Conservation (phyloP, 2,888 invertebrate genomes). For the Amorpha juglandis region DNA sequence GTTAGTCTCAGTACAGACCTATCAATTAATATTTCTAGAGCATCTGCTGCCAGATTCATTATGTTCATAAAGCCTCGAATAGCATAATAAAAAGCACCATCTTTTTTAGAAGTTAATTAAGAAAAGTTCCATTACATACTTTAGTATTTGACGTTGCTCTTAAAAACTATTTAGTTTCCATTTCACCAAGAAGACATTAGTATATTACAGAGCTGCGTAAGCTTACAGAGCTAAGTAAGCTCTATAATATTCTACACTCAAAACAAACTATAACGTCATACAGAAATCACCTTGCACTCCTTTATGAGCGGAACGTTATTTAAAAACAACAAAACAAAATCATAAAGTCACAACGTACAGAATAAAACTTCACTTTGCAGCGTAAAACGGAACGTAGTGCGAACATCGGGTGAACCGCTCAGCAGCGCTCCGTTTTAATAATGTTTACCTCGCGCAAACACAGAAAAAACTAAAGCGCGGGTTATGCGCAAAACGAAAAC, state of each 20-base stretch:
- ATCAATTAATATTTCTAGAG: background rate
- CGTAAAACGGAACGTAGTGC: slow-evolving; percentile 34
- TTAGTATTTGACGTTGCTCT: background rate
- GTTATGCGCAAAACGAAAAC: slow-evolving; percentile 39
- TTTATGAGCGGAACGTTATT: slow-evolving; percentile 4
- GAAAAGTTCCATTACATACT: background rate
- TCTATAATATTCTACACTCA: background rate
- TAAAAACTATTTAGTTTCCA: background rate
- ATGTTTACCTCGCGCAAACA: slow-evolving; percentile 49
- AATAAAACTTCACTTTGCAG: slow-evolving; percentile 26
- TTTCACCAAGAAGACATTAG: background rate
- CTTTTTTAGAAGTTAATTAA: background rate
- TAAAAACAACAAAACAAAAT: slow-evolving; percentile 28
- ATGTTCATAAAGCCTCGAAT: too few relatives aligned
- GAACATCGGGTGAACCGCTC: slow-evolving; percentile 28
- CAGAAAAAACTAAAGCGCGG: slow-evolving; percentile 42
- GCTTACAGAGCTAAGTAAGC: too few relatives aligned
- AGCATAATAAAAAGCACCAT: too few relatives aligned
- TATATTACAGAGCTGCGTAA: too few relatives aligned
- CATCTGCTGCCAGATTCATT: background rate
- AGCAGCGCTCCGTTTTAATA: slow-evolving; percentile 48
- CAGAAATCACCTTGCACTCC: slow-evolving; percentile 11
- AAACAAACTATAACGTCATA: slow-evolving; percentile 8
- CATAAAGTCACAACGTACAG: slow-evolving; percentile 28
- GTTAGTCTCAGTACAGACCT: too few relatives aligned